Percentiles rank a stretch among this genome's conserved stretches.
Evolutionary conservation across 2,113 vertebrate species (phyloP).

Genomic region (Ophthalmolycus amberensis): DNA sequence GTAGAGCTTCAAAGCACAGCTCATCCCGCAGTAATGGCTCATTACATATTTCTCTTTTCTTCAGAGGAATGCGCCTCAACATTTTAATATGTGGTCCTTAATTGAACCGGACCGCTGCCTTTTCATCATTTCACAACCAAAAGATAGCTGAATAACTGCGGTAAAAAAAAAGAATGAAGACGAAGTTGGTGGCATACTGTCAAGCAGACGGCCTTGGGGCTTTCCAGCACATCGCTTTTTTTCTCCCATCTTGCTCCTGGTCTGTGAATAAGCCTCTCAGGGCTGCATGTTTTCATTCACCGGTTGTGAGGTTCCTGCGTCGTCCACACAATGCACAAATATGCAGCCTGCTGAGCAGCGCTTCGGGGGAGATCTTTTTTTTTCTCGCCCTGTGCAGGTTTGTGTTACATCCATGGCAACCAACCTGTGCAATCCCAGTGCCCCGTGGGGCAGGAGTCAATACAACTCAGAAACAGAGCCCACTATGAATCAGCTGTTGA

Average conservation of each 20-base stretch:
- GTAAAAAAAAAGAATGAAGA: conserved; percentile 8
- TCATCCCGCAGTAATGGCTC: conserved; percentile 33
- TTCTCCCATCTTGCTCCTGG: not conserved
- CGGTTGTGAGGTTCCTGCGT: conserved; percentile 62
- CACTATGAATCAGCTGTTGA: conserved; percentile 64
- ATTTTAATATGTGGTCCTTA: conserved; percentile 35
- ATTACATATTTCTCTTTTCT: conserved; percentile 26
- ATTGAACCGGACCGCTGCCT: conserved; percentile 34
- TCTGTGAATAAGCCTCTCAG: conserved; percentile 62
- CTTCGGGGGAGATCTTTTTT: conserved; percentile 64
- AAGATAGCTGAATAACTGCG: conserved; percentile 13
- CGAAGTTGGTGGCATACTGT: conserved; percentile 17
- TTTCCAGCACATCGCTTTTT: conserved; percentile 8
- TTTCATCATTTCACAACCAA: conserved; percentile 45
- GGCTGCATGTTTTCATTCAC: conserved; percentile 65
- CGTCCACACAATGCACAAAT: conserved; percentile 67
- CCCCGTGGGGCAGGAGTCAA: conserved; percentile 54
- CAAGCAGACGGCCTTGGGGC: conserved; percentile 29
- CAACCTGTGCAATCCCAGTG: conserved; percentile 57
- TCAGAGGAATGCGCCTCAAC: conserved; percentile 22
- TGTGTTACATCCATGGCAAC: conserved; percentile 76
- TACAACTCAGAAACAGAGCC: conserved; percentile 50
- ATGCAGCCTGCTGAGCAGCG: conserved; percentile 64
- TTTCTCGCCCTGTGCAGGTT: conserved; percentile 57
- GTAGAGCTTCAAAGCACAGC: conserved; percentile 43